phyloP scores from a whole-genome alignment of 2,888 invertebrate genomes.

The Caenorhabditis plicata region DNA sequence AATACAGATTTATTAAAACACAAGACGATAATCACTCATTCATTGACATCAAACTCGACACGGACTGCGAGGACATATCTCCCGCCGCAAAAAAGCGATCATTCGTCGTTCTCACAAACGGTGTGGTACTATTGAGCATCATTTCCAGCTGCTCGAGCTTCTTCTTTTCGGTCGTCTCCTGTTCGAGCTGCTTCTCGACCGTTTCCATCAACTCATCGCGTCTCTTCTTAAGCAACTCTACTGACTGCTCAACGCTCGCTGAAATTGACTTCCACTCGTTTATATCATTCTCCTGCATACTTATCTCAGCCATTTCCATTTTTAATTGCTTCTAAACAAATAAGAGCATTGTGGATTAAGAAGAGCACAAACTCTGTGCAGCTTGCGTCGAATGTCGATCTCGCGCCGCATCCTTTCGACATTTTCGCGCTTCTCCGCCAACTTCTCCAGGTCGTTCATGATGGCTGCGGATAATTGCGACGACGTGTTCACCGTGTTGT shows the following conservation, averaged over 20 bases:
- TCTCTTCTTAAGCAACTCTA: slow-evolving; percentile 14
- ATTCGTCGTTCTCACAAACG: too few relatives aligned
- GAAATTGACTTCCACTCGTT: slow-evolving; percentile 3
- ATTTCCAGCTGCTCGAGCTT: slow-evolving; percentile 25
- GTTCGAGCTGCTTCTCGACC: slow-evolving; percentile 13
- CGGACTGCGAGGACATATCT: too few relatives aligned
- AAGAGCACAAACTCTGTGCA: slow-evolving; percentile 11
- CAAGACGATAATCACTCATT: too few relatives aligned
- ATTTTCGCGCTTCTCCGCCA: slow-evolving; percentile 17
- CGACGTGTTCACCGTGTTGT: slow-evolving; percentile 16
- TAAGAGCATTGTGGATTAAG: not conserved
- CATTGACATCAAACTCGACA: too few relatives aligned
- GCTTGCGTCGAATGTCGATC: slow-evolving; percentile 19
- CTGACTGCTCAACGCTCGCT: slow-evolving; percentile 10
- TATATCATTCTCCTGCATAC: not conserved
- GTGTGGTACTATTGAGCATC: slow-evolving; percentile 8
- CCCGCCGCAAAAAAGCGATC: too few relatives aligned
- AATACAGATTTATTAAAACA: too few relatives aligned
- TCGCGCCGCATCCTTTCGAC: slow-evolving; percentile 21
- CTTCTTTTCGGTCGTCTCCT: slow-evolving; percentile 22
- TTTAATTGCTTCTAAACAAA: slow-evolving; percentile 18
- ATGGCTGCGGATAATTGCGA: slow-evolving; percentile 20
- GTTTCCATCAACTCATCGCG: slow-evolving; percentile 8
- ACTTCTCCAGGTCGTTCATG: slow-evolving; percentile 11
- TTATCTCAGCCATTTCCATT: slow-evolving; percentile 13